phyloP scores from a whole-genome alignment of 2,797 vertebrate genomes.

The Peromyscus attwateri region DNA sequence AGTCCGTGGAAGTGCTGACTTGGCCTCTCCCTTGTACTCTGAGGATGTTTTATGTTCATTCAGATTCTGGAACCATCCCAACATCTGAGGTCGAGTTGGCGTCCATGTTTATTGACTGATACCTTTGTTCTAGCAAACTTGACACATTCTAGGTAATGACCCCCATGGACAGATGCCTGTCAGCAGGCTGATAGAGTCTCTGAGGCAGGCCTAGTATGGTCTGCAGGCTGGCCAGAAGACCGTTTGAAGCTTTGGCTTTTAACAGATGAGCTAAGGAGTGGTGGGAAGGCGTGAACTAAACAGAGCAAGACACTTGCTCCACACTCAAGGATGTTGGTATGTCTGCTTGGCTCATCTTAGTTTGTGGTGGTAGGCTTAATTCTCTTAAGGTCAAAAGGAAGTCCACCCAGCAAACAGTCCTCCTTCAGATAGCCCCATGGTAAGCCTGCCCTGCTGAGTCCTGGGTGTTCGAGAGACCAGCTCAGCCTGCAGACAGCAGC shows the following conservation, averaged over 20 bases:
- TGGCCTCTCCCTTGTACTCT: not conserved
- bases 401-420: not conserved
- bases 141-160: slow-evolving; percentile 23
- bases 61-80: not conserved
- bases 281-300: not conserved
- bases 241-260: not conserved
- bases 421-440: not conserved
- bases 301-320: accelerated
- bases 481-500: not conserved
- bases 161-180: not conserved
- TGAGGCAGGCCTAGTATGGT: not conserved
- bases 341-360: not conserved
- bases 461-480: not conserved
- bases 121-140: slow-evolving; percentile 56
- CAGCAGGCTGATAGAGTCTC: slow-evolving; percentile 34
- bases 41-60: not conserved
- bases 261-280: not conserved
- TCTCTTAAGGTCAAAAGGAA: not conserved
- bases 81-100: not conserved
- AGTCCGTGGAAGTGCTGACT: not conserved
- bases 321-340: accelerated
- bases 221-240: not conserved
- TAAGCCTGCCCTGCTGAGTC: not conserved
- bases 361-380: not conserved
- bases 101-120: not conserved